Evolutionary conservation across 2,797 vertebrate species (phyloP), one percentile per base, ranked within the genome.

Genomic region (Takifugu rubripes): DNA sequence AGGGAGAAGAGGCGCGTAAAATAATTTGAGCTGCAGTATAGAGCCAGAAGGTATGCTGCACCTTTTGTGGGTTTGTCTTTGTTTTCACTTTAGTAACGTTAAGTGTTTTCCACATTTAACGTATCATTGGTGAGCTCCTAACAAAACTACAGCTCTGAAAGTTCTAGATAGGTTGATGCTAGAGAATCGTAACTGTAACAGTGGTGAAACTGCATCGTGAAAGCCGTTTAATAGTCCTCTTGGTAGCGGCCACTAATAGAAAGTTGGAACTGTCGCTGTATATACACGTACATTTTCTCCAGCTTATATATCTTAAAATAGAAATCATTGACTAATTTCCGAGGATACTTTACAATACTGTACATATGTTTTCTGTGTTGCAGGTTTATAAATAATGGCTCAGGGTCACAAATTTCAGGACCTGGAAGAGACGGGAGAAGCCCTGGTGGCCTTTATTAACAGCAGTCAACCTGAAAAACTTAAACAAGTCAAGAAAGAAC

Each of bases 381-480:
- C 25, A 73, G 67, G n/a, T 47, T 5, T 2, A 25, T 1, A 58
- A 33, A 11, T 49, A 10, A 90, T 90, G 90, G 53, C 81, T 29
- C 80, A 88, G 33, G 63, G 61, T 17, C 69, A 78, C 11, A 81
- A 78, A 2, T 80, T 89, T 6, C 69, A 89, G 31, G 87, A 88
- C 31, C 25, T 92, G 54, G 84, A 83, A 77, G 87, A 88, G 65
- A 78, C 70, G 0, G 84, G 77, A 1, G 77, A 86, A 61, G 29
- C 21, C 0, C 4, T 92, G 54, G 52, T 90, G 25, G 42, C 29
- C n/a, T 68, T 84, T 17, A 80, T 92, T 61, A 73, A 80, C 69
- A 90, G 84, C 84, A 84, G 77, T 68, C 79, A 87, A 10, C 77
- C 55, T 0, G 86, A 88, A 31, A 75, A 71, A 2, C 72, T 90